Base-by-base conservation (phyloP, 2,797 vertebrate species). In the Spizella passerina region DNA sequence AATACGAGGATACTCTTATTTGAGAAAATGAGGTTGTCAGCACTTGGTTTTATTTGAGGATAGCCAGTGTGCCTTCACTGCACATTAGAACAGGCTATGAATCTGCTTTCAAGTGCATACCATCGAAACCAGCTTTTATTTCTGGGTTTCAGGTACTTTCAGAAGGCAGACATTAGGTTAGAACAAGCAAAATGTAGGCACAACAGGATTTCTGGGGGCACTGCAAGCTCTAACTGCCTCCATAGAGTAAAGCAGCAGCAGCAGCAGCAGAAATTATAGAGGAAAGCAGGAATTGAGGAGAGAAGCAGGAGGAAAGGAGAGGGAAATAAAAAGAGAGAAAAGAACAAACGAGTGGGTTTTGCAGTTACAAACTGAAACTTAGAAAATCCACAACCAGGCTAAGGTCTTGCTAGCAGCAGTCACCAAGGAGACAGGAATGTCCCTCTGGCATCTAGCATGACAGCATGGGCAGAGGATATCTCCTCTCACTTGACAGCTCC, bases 401-500 rank as follows among this genome's bases (percentile, higher is more conserved):
- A 75, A 93, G 84, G 88, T 89, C 72, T 85, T 60, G 78, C 86
- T 83, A 87, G 88, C 49, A 82, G 93, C 53, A 91, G 90, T 85
- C 88, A 90, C 78, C 50, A 71, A 92, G 92, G 90, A 96, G 88
- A 86, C 79, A 92, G 79, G 75, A 87, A 94, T 89, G 94, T 91
- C 93, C 88, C 88, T 78, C 84, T 92, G 92, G 88, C 95, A 94
- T 75, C 75, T 21, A 91, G 78, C 65, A 29, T 85, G 93, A 96
- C 92, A 96, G 92, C 64, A 90, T 22, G 57, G 75, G 86, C 82
- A 85, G 41, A 82, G 65, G 92, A 63, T 86, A 81, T 93, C 95
- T 94, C 88, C 85, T 57, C 78, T 96, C 86, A 82, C 84, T 93
- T 94, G 96, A 96, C 94, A 96, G 94, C 76, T 96, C 71, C 81